A percentile compares a stretch with the other conserved stretches of the same genome.
These are phyloP conservation scores for Trachymyrmex cornetzi DNA, from an alignment of 1,140 invertebrate species.

Conservation along the genomic window DNA sequence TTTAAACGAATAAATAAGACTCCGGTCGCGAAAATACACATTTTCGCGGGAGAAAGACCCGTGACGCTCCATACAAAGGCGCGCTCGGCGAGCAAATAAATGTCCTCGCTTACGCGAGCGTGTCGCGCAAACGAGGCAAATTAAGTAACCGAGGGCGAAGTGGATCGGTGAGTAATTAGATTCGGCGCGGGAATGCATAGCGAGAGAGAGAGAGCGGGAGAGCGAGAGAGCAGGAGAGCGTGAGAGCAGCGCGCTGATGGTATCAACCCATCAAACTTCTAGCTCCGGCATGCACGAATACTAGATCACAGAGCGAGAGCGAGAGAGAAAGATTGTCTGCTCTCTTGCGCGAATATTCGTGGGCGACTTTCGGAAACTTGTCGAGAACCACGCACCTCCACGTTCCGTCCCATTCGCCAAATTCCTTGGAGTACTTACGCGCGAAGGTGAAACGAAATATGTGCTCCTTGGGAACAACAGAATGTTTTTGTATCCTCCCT, in stretches of 20 bases:
- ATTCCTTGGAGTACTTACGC: constrained; percentile 42
- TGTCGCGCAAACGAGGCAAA: constrained; percentile 55
- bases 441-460: not conserved
- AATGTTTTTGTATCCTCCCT: constrained; percentile 1
- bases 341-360: constrained; percentile 59
- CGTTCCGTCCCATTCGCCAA: constrained; percentile 31
- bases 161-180: constrained; percentile 60
- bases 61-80: constrained; percentile 22
- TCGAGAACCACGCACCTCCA: constrained; percentile 53
- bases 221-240: not conserved
- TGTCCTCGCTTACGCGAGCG: constrained; percentile 34
- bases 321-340: constrained; percentile 41
- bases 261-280: constrained; percentile 63
- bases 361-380: constrained; percentile 68
- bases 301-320: constrained; percentile 30
- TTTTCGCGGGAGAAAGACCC: not conserved
- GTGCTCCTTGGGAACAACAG: not conserved
- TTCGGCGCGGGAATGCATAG: constrained; percentile 34
- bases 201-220: not conserved
- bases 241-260: not conserved
- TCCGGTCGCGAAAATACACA: not conserved
- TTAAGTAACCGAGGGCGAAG: constrained; percentile 59
- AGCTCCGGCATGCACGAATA: not conserved
- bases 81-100: constrained; percentile 24
- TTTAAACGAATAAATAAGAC: not conserved